phyloP scores from a whole-genome alignment of 23 tunicate species.

The Halocynthia roretzi region DNA sequence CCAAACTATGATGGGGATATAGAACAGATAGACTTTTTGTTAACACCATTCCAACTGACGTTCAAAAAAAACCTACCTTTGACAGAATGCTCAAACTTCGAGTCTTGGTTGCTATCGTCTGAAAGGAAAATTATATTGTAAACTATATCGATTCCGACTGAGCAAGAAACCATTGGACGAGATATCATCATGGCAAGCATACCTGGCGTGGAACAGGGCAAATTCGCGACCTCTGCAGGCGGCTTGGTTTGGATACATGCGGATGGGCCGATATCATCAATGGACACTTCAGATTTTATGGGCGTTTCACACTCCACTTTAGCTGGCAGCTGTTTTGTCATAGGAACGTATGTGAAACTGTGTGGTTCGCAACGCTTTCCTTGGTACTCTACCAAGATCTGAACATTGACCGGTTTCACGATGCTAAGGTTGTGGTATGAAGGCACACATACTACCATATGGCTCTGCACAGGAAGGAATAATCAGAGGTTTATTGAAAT shows the following conservation, averaged over 20 bases:
- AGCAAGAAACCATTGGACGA: no score
- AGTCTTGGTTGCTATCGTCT: no score
- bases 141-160: no score
- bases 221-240: background rate
- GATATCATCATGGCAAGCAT: no score
- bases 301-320: background rate
- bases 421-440: constrained; percentile 75
- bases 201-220: background rate
- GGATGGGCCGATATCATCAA: no score
- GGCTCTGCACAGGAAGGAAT: constrained; percentile 31
- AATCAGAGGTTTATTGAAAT: background rate
- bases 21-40: no score
- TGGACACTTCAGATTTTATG: no score
- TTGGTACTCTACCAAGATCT: constrained; percentile 73
- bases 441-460: constrained; percentile 78
- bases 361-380: constrained; percentile 80
- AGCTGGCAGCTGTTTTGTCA: constrained; percentile 2
- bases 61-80: background rate
- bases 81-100: no score
- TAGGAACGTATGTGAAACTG: constrained; percentile 75
- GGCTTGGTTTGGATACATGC: background rate
- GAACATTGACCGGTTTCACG: constrained; percentile 82
- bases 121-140: no score
- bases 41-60: background rate
- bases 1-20: no score